A percentile compares a stretch with the other conserved stretches of the same genome.
Evolutionary conservation across 2,113 vertebrate genomes (phyloP).

Genomic region (Amazona guildingii): DNA sequence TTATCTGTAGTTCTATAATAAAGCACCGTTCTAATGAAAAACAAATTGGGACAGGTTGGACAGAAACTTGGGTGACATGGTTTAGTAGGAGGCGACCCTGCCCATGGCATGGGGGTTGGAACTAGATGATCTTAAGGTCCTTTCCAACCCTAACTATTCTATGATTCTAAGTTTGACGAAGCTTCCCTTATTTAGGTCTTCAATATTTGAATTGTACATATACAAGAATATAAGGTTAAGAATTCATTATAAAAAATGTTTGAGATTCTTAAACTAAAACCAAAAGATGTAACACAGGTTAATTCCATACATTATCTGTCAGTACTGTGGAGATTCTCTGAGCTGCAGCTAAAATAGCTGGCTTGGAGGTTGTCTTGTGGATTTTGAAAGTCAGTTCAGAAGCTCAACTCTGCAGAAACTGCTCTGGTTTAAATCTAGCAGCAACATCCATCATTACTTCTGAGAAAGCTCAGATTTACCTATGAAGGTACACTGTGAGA

Average conservation of each 20-base stretch:
- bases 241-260: background rate
- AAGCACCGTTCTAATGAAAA: background rate
- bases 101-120: too few species aligned
- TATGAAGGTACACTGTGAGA: background rate
- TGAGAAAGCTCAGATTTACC: background rate
- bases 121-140: too few species aligned
- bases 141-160: too few species aligned
- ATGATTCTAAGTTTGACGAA: background rate
- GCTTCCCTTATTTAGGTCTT: background rate
- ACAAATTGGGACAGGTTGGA: background rate
- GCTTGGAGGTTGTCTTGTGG: background rate
- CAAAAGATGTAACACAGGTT: background rate
- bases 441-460: background rate
- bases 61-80: too few species aligned
- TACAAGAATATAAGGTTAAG: background rate
- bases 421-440: background rate
- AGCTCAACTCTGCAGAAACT: background rate
- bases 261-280: background rate
- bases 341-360: background rate
- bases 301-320: background rate
- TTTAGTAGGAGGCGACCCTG: too few species aligned
- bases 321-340: background rate
- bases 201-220: background rate
- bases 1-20: background rate
- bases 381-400: background rate